Base-by-base conservation (phyloP, 2,797 vertebrate species). In the Sphaeramia orbicularis region DNA sequence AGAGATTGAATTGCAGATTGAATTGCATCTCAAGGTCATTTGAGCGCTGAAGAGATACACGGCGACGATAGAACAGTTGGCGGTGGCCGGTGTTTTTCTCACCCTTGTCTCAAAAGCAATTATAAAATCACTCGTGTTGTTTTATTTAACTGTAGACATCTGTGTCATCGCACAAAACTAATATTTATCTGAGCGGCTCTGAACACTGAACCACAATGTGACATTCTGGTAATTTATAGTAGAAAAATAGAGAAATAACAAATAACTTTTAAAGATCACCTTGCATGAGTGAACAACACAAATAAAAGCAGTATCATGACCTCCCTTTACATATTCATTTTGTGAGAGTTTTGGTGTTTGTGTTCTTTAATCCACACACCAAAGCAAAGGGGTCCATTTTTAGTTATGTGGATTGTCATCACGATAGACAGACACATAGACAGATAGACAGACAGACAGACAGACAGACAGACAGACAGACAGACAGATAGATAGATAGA, bases 11-110 rank as follows among this genome's bases (percentile, higher is more conserved):
- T 78, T 81, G 83, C 81, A 90, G 85, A 87, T 78, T 89, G 81
- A 89, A 91, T 88, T 84, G 74, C 78, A 88, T 86, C 81, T 74
- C 86, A 92, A 91, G 90, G 91, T 93, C 89, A 84, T 79, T 62
- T 72, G 74, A 84, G 76, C 53, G 50, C 51, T 56, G 52, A 67
- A 70, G 66, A 90, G 75, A 84, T 40, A 57, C 58, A 62, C 41
- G 71, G 37, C 60, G 43, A 71, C 70, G 56, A 65, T 11, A 40
- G 45, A 74, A 56, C 18, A 6, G 60, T 41, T 56, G 72, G 73
- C 61, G 50, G 14, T 52, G 49, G 73, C 47, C 48, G 24, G 15
- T 15, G 41, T 2, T 32, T 6, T 48, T 59, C 18, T 21, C 24
- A 32, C 47, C 80, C 59, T 56, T 27, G 65, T 57, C 65, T 69